phyloP scores from a whole-genome alignment of 2,888 invertebrate species.

The Bellardia pandia region DNA sequence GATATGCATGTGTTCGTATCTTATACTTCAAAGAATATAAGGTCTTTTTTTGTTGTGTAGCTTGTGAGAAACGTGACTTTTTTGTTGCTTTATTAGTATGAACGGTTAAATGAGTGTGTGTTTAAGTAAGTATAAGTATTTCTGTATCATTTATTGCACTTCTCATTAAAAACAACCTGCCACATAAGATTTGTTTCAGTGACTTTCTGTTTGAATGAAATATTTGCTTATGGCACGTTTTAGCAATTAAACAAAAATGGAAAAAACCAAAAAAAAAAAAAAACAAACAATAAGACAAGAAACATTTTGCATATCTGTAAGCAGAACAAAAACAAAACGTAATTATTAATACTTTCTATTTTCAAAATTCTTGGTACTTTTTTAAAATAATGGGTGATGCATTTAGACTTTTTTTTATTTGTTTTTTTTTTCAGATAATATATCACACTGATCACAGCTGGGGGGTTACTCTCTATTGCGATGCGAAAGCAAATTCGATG shows the following conservation, averaged over 20 bases:
- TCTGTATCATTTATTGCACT: constrained; percentile 71
- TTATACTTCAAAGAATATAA: constrained; percentile 55
- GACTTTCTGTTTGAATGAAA: constrained; percentile 55
- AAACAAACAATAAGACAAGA: constrained; percentile 9
- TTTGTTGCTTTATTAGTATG: constrained; percentile 53
- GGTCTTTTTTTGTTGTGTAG: constrained; percentile 41
- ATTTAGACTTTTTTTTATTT: too few species aligned
- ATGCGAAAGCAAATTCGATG: too few species aligned
- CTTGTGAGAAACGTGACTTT: constrained; percentile 69
- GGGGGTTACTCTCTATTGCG: too few species aligned
- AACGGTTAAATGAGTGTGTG: not conserved
- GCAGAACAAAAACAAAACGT: constrained; percentile 7
- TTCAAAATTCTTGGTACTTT: constrained; percentile 41
- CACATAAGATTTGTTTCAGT: constrained; percentile 69
- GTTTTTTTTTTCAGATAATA: too few species aligned
- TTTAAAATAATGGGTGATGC: not conserved
- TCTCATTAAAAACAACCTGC: constrained; percentile 73
- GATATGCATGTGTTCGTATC: constrained; percentile 13
- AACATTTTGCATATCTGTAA: constrained; percentile 45
- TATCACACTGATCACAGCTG: too few species aligned
- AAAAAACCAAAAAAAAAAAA: too few species aligned
- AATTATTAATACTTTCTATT: constrained; percentile 42
- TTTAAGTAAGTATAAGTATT: constrained; percentile 21
- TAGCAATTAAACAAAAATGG: constrained; percentile 61
- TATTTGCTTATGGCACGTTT: constrained; percentile 70